These are phyloP conservation scores for Campylomormyrus tamandua DNA, from an alignment of 2,113 vertebrate species.

Conservation along the genomic window DNA sequence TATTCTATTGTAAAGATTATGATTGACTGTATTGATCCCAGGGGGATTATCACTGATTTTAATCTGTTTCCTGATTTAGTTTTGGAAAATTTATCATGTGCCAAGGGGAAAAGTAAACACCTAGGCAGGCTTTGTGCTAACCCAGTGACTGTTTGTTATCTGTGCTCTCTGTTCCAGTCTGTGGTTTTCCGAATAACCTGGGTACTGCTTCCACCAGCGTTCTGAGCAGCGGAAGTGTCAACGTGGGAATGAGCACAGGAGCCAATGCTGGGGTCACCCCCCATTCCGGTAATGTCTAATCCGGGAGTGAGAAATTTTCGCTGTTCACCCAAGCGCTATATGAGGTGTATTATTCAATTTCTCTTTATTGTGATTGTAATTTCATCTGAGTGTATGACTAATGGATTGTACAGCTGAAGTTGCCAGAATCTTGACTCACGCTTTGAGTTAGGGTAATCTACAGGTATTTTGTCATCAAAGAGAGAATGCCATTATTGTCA, in stretches of 20 bases:
- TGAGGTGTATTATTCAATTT: neutral
- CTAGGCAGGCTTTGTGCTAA: neutral
- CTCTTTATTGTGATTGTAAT: neutral
- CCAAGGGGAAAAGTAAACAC: neutral
- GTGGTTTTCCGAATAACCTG: conserved; percentile 71
- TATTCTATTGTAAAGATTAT: no score
- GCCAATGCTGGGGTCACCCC: conserved; percentile 16
- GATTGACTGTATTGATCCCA: no score
- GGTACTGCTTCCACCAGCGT: conserved; percentile 51
- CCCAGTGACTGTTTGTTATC: neutral
- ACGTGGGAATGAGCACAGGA: neutral
- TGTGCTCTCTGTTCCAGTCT: conserved; percentile 26
- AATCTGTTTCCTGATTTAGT: neutral
- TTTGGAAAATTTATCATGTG: neutral
- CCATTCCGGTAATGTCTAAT: conserved; percentile 50
- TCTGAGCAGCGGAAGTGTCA: conserved; percentile 24
- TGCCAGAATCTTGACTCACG: no score
- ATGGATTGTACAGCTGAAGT: no score
- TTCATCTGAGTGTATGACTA: no score
- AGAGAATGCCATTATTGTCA: no score
- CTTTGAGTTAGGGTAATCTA: no score
- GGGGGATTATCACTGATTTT: no score
- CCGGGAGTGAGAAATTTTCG: neutral
- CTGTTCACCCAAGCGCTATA: neutral
- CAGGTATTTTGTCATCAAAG: no score